Conservation (phyloP, 1,140 invertebrate species). For the Panagrolaimus sp. region DNA sequence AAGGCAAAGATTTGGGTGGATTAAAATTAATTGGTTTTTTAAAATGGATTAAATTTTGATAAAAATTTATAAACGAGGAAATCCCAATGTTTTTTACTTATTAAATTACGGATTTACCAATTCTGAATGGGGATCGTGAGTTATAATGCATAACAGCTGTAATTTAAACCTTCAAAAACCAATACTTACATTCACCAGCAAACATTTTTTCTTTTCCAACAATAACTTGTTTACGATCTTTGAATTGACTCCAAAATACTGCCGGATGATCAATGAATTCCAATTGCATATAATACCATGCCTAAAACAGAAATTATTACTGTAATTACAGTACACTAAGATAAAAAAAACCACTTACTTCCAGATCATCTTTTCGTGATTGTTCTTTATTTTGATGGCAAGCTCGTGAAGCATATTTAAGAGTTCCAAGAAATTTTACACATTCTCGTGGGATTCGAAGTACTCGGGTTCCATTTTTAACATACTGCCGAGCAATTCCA, state of each 20-base stretch:
- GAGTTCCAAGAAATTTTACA: slow-evolving; percentile 17
- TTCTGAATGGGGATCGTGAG: no score
- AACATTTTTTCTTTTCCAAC: slow-evolving; percentile 17
- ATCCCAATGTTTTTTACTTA: no score
- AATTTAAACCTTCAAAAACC: background rate
- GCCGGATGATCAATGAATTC: slow-evolving; percentile 15
- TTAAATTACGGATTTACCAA: no score
- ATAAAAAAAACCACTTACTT: background rate
- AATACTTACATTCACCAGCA: slow-evolving; percentile 18
- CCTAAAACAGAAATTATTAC: no score
- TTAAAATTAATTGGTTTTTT: no score
- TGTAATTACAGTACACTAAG: no score
- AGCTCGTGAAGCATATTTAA: slow-evolving; percentile 18
- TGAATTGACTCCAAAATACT: slow-evolving; percentile 6
- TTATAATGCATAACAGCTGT: no score
- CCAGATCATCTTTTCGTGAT: slow-evolving; percentile 18
- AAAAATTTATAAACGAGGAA: no score
- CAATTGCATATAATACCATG: slow-evolving; percentile 20
- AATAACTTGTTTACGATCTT: slow-evolving; percentile 19
- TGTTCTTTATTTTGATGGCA: slow-evolving; percentile 20
- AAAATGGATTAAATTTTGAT: no score
- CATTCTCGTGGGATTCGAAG: slow-evolving; percentile 15
- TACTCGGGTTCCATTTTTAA: slow-evolving; percentile 4
- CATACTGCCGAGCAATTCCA: slow-evolving; percentile 18
- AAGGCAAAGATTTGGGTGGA: no score